Conservation (phyloP, 2,797 vertebrate species). For the Enteromius fasciolatus region DNA sequence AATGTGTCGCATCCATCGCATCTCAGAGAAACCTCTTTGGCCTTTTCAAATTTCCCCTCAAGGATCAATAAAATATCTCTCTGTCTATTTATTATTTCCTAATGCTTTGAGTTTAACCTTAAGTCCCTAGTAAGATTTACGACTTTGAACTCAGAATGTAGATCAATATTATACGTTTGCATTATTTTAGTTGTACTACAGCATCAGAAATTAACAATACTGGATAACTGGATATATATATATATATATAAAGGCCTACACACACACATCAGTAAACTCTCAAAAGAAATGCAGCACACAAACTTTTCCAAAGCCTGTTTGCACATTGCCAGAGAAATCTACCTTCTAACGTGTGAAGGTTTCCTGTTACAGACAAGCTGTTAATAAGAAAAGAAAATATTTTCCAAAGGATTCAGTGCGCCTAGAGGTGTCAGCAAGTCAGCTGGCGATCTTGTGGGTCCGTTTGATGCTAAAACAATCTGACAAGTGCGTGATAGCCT, state of each 20-base stretch:
- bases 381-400: conserved; percentile 24
- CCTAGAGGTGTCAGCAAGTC: conserved; percentile 11
- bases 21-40: not conserved
- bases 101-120: conserved; percentile 2
- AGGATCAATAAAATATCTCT: conserved; percentile 12
- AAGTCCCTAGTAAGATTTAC: conserved; percentile 1
- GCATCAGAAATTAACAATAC: not conserved
- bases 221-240: no score
- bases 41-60: conserved; percentile 8
- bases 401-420: not conserved
- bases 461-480: conserved; percentile 16
- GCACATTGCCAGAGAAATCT: conserved; percentile 11
- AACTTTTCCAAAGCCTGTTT: not conserved
- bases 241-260: not conserved
- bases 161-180: not conserved
- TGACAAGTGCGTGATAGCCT: not conserved
- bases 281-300: not conserved
- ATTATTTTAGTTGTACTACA: not conserved
- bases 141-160: not conserved
- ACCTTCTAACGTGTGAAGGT: not conserved
- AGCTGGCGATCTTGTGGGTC: conserved; percentile 8
- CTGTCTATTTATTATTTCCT: conserved; percentile 5
- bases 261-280: not conserved
- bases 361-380: conserved; percentile 1
- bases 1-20: not conserved